These are phyloP conservation scores for Polymixis flavicincta DNA, from an alignment of 2,888 invertebrate species.

Conservation along the genomic window DNA sequence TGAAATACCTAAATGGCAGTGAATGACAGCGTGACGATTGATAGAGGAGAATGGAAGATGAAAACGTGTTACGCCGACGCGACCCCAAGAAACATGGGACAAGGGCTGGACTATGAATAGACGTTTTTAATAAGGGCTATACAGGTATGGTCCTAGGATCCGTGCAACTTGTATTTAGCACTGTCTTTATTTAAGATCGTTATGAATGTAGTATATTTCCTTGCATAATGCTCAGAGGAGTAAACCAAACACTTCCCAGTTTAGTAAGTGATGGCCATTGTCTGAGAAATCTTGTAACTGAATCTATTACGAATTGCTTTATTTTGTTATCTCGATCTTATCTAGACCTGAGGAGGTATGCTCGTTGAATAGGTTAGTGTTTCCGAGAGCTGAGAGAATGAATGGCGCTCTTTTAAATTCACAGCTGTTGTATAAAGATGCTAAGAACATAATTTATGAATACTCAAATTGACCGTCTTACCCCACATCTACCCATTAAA, in stretches of 20 bases:
- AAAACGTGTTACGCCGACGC: background rate
- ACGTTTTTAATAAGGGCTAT: background rate
- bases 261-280: slow-evolving; percentile 11
- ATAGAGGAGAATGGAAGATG: background rate
- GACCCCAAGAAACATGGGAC: background rate
- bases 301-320: slow-evolving; percentile 31
- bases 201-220: background rate
- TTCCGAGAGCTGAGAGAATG: slow-evolving; percentile 20
- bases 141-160: too few species aligned
- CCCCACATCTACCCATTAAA: too few species aligned
- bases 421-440: background rate
- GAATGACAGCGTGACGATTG: background rate
- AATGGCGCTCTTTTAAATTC: slow-evolving; percentile 3
- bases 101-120: background rate
- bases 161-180: background rate
- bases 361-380: slow-evolving; percentile 23
- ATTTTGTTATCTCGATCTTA: slow-evolving; percentile 29
- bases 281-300: slow-evolving; percentile 21
- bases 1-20: background rate
- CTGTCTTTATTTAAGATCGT: background rate
- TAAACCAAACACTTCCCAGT: slow-evolving; percentile 19
- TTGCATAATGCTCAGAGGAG: background rate
- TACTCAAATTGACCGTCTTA: background rate
- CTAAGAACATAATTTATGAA: background rate
- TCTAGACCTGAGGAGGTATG: slow-evolving; percentile 12